A percentile compares a stretch with the other conserved stretches of the same genome.
These are phyloP conservation scores for Tachycineta bicolor DNA, from an alignment of 2,113 vertebrate genomes.

Conservation along the genomic window DNA sequence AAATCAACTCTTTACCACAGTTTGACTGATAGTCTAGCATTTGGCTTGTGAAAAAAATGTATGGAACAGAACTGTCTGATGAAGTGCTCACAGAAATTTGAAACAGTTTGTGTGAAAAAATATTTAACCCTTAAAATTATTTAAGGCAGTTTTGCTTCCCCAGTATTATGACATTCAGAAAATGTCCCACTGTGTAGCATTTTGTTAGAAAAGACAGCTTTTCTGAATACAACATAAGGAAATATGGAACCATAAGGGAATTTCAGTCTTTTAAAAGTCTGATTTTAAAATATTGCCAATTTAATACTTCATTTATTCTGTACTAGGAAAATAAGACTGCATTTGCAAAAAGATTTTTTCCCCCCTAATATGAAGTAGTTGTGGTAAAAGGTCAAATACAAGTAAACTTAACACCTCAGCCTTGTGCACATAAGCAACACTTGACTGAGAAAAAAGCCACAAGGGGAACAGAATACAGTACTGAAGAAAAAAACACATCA, in stretches of 20 bases:
- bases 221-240: neutral
- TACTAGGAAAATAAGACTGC: constrained; percentile 21
- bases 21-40: neutral
- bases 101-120: neutral
- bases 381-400: constrained; percentile 79
- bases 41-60: neutral
- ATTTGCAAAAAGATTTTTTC: constrained; percentile 17
- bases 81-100: neutral
- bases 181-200: neutral
- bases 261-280: neutral
- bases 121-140: neutral
- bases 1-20: neutral
- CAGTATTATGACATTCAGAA: neutral
- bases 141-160: neutral
- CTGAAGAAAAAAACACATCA: constrained; percentile 77
- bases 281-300: neutral
- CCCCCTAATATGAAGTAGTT: constrained; percentile 59
- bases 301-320: neutral
- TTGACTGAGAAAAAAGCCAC: constrained; percentile 83
- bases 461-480: constrained; percentile 80
- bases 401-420: constrained; percentile 83
- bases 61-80: neutral
- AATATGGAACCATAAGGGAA: neutral
- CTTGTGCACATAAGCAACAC: constrained; percentile 80
- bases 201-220: neutral